A percentile compares a stretch with the other conserved stretches of the same genome.
Evolutionary conservation across 1,140 invertebrate species (phyloP).

Genomic region (Atta colombica): DNA sequence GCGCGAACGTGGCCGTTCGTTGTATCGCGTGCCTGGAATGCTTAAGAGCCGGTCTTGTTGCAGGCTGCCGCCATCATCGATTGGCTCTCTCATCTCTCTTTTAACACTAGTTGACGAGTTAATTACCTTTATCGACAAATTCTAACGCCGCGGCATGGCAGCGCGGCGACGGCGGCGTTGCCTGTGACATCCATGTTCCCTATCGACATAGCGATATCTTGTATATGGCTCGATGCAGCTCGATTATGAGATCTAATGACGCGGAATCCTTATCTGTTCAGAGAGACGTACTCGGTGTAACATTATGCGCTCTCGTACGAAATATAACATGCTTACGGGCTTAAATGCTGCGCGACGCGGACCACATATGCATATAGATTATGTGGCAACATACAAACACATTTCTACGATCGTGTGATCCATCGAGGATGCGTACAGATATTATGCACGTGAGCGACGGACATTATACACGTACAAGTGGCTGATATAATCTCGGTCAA

Average conservation of each 20-base stretch:
- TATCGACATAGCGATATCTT: constrained; percentile 43
- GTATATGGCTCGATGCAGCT: constrained; percentile 29
- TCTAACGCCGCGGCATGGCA: constrained; percentile 20
- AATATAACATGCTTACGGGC: constrained; percentile 30
- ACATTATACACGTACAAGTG: constrained; percentile 77
- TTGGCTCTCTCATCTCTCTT: constrained; percentile 44
- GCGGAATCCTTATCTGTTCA: constrained; percentile 64
- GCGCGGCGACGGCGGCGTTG: constrained; percentile 13
- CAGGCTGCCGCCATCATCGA: constrained; percentile 3
- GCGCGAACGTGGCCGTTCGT: constrained; percentile 11
- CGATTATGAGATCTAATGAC: constrained; percentile 45
- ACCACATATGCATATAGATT: constrained; percentile 29
- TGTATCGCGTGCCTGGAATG: constrained; percentile 15
- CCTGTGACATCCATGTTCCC: constrained; percentile 31
- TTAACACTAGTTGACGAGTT: constrained; percentile 63
- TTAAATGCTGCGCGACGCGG: background rate
- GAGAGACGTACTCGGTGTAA: background rate
- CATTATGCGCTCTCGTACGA: background rate
- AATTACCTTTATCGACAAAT: constrained; percentile 72
- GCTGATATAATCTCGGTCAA: constrained; percentile 79
- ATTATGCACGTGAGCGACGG: constrained; percentile 45
- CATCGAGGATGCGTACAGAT: constrained; percentile 33
- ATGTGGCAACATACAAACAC: constrained; percentile 2
- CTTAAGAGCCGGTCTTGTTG: background rate
- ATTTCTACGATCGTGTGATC: constrained; percentile 40